phyloP scores from a whole-genome alignment of 2,888 invertebrate genomes.

The Myopa testacea region DNA sequence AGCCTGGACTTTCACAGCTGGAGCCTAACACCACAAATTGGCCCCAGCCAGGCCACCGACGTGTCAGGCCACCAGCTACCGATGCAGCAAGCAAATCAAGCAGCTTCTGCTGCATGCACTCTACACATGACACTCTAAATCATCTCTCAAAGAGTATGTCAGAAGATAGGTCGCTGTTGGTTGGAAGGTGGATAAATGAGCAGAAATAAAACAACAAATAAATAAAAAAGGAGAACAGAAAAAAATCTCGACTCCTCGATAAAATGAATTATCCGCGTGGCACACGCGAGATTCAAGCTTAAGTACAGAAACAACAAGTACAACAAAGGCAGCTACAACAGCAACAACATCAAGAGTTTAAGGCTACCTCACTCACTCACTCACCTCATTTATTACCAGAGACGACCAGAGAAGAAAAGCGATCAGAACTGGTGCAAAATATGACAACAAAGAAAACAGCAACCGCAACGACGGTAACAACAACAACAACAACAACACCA shows the following conservation, averaged over 20 bases:
- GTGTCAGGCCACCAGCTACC: not conserved
- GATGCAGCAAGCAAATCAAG: not conserved
- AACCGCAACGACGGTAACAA: not conserved
- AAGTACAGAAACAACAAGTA: not conserved
- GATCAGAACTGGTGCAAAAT: not conserved
- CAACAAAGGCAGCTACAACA: slow-evolving; percentile 30
- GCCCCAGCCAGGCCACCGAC: not conserved
- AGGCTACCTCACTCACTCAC: slow-evolving; percentile 32
- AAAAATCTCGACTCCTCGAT: not conserved
- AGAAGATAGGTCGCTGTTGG: not conserved
- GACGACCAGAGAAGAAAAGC: slow-evolving; percentile 14
- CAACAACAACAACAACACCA: too few relatives aligned
- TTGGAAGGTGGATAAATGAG: not conserved
- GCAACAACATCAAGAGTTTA: slow-evolving; percentile 1
- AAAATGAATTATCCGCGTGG: slow-evolving; percentile 30
- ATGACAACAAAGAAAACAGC: not conserved
- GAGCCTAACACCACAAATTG: not conserved
- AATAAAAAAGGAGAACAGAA: not conserved
- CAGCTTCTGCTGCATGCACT: not conserved
- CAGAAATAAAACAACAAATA: too few relatives aligned
- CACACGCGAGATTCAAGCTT: slow-evolving; percentile 21
- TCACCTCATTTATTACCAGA: slow-evolving; percentile 33
- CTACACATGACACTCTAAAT: not conserved
- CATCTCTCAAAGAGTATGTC: not conserved
- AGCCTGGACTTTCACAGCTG: not conserved